Evolutionary conservation across 92 coral and sea anemone species (phyloP), one percentile per base, ranked within the genome.

Genomic region (Actinernus sp.): DNA sequence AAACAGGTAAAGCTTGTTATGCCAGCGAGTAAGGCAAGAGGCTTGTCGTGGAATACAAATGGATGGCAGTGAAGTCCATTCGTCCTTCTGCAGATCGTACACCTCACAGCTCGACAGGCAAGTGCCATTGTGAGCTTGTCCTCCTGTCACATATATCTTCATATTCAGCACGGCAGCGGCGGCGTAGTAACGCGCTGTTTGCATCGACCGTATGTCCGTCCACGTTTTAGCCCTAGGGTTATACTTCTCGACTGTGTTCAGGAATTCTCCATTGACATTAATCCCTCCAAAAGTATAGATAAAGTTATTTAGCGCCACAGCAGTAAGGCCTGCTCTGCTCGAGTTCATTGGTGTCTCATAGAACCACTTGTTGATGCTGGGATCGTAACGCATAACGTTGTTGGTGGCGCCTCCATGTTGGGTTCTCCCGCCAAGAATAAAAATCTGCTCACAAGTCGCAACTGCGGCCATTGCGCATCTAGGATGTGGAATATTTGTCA

Each of bases 81-180:
- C 63, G 26, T 83, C 79, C 3, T 65, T 40, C 21, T 38, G 64
- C 13, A 73, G 74, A 36, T 83, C 86, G 45, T 77, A 68, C 26
- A 73, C 60, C 38, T 83, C 95, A 17, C 90, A 76, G 23, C 80
- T 82, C 3, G 89, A 73, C 17, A 80, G 65, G 55, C 73, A 84
- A 13, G 70, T 68, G 3, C 79, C 81, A 27, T 62, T 69, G 18
- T 63, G 61, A 3, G 75, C 87, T 49, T 84, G 90, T 0, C 95
- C 95, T 14, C 95, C 90, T 28, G 84, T 63, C 3, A 88, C 79
- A 63, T 85, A 88, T 29, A 86, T 70, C 70, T 88, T 88, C 17
- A 58, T 79, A 40, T 73, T 73, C 64, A 88, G 20, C 5, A 73
- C 65, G 21, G 88, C 74, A 1, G 95, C 95, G 33, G 87, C 71